phyloP scores from a whole-genome alignment of 92 coral and sea anemone genomes.

The Siderastrea siderea region DNA sequence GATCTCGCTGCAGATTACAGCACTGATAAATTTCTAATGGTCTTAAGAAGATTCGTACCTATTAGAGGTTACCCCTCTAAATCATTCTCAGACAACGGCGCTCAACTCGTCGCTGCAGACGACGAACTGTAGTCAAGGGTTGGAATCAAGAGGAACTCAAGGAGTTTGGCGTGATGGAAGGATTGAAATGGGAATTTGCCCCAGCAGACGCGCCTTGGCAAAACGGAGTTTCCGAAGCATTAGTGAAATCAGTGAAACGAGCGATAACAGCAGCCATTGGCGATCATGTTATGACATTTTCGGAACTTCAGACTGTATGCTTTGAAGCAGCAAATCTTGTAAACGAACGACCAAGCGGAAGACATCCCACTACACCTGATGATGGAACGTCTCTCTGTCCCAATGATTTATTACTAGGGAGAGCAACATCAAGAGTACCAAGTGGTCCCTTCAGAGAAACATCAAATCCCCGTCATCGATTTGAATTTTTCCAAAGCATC shows the following conservation, averaged over 20 bases:
- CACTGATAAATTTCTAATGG: conserved; percentile 2
- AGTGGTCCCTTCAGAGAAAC: conserved; percentile 62
- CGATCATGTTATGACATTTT: conserved; percentile 59
- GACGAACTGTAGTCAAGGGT: conserved; percentile 51
- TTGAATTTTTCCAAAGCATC: conserved; percentile 42
- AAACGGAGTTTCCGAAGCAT: conserved; percentile 69
- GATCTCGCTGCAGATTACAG: neutral
- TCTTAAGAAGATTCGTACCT: neutral
- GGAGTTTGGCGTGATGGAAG: conserved; percentile 65
- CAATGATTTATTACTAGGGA: conserved; percentile 61
- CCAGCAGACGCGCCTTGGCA: conserved; percentile 80
- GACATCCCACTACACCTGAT: conserved; percentile 67
- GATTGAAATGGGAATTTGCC: conserved; percentile 57
- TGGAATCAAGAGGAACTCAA: conserved; percentile 54
- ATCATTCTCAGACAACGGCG: conserved; percentile 60
- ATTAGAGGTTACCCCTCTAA: conserved; percentile 55
- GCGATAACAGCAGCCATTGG: conserved; percentile 43
- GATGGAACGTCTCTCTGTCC: conserved; percentile 65
- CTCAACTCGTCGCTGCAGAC: conserved; percentile 71
- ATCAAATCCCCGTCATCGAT: conserved; percentile 19
- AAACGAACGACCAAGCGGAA: neutral
- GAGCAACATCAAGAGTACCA: conserved; percentile 61
- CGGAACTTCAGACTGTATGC: conserved; percentile 68
- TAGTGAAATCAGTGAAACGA: conserved; percentile 63
- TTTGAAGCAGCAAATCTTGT: conserved; percentile 63